Conservation (phyloP, 2,888 invertebrate species). For the Elegia similella region DNA sequence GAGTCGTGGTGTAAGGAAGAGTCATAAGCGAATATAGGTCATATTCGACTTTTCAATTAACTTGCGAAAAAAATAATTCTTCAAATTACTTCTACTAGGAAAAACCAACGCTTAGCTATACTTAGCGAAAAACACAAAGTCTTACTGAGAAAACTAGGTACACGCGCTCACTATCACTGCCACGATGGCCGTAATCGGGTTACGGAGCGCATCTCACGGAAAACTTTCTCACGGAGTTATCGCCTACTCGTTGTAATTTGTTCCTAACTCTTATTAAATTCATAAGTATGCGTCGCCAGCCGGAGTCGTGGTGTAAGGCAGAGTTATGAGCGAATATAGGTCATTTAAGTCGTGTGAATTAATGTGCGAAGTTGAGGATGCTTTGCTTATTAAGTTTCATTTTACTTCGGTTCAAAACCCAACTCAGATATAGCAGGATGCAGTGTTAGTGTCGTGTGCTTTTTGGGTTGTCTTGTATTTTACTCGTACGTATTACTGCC, state of each 20-base stretch:
- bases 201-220: slow-evolving; percentile 32
- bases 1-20: slow-evolving; percentile 39
- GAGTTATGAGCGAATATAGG: background rate
- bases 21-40: background rate
- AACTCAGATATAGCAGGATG: too few relatives aligned
- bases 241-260: slow-evolving; percentile 57
- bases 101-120: too few relatives aligned
- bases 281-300: slow-evolving; percentile 60
- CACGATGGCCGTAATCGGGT: slow-evolving; percentile 38
- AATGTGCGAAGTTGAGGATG: background rate
- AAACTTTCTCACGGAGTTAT: slow-evolving; percentile 37
- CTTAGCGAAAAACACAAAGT: background rate
- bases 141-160: slow-evolving; percentile 23
- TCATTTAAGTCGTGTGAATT: background rate
- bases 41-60: background rate
- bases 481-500: too few relatives aligned
- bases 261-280: slow-evolving; percentile 68
- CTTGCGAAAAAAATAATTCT: too few relatives aligned
- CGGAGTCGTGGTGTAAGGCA: slow-evolving; percentile 40
- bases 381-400: too few relatives aligned
- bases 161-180: slow-evolving; percentile 28
- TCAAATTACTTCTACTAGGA: too few relatives aligned
- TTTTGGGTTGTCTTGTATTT: too few relatives aligned
- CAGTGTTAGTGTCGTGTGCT: too few relatives aligned
- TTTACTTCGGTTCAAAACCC: too few relatives aligned